Base-by-base conservation (phyloP, 2,113 vertebrate species). In the Alces alces region DNA sequence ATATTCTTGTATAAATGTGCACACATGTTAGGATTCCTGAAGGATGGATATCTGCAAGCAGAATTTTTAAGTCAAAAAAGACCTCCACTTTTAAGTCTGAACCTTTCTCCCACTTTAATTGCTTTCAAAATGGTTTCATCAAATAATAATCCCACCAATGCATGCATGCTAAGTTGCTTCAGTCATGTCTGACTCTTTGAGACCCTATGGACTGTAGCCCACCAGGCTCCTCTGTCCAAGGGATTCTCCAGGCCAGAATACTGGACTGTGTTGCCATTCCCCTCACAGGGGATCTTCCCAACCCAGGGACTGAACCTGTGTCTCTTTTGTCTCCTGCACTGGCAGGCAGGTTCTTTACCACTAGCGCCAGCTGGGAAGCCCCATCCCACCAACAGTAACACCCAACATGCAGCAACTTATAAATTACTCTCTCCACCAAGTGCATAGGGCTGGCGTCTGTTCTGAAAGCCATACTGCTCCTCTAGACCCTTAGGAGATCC, bases 81-180 rank as follows among this genome's bases (percentile, higher is more conserved):
- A 36, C 64, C 33, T 58, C 73, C 13, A 13, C 87, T 54, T 84
- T 89, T 82, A 92, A 94, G 30, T 94, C 61, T 70, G 45, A 66
- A 25, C 21, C 73, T 92, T 89, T 90, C 27, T 93, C 15, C 36
- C 13, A 64, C 87, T 88, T 88, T 95, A 95, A 91, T 36, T 97
- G 47, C 54, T 55, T 73, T 54, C 11, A 16, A 93, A 89, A 50
- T 87, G 11, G 45, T 76, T 82, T 94, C 25, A 58, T 21, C 82
- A 76, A 84, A 43, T 58, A 83, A 80, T 73, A 92, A 54, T 27
- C 1, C n/a, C 36, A 78, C n/a, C n/a, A 91, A 6, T 27, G n/a
- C n/a, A 13, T 39, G 19, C 66, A 12, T 39, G 66, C 66, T 23
- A 23, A 39, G 19, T 39, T 2, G 2, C 19, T 39, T 73, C 10